Base-by-base conservation (phyloP, 2,888 invertebrate genomes). In the Pheosia gnoma region DNA sequence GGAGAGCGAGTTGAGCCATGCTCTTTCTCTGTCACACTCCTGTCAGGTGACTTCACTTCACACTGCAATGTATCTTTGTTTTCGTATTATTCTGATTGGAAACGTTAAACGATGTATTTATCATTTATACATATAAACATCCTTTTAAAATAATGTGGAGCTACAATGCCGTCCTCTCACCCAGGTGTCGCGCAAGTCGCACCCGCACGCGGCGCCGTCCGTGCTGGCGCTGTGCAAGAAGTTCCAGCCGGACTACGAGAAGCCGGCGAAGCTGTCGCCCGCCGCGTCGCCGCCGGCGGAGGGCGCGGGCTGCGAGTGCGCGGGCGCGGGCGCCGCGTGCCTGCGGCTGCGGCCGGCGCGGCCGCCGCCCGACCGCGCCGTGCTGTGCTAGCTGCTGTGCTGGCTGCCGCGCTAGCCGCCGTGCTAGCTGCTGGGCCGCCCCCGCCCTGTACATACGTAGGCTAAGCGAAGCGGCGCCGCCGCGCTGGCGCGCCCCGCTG, bases 161-260 rank as follows among this genome's bases (percentile, higher is more conserved):
- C 8, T 41, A 7, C 41, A 47, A 47, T 5, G 5, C 5, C 3
- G 47, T n/a, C 45, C 5, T 47, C 4, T 47, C n/a, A 4, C 66
- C 7, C 87, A 93, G 93, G 93, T 93, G 67, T 94, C 95, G 67
- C 94, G 95, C 80, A 95, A 95, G 79, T 94, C 95, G 47, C 94
- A 94, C 71, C 89, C 92, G 68, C 94, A 94, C 80, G 93, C 95
- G 78, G 93, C 95, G 79, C 92, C 95, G 10, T 93, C 94, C 4
- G 93, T 94, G 77, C 86, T 93, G 59, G 93, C 92, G 78, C 88
- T 93, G 59, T 94, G 94, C 88, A 93, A 94, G 87, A 93, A 94
- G 85, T 94, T 94, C 88, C 94, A 93, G 84, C 89, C 92, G 60
- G 93, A 92, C 86, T 89, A 93, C 87, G 90, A 91, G 88, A 89